phyloP scores from a whole-genome alignment of 2,113 vertebrate species.

The Monopterus albus region DNA sequence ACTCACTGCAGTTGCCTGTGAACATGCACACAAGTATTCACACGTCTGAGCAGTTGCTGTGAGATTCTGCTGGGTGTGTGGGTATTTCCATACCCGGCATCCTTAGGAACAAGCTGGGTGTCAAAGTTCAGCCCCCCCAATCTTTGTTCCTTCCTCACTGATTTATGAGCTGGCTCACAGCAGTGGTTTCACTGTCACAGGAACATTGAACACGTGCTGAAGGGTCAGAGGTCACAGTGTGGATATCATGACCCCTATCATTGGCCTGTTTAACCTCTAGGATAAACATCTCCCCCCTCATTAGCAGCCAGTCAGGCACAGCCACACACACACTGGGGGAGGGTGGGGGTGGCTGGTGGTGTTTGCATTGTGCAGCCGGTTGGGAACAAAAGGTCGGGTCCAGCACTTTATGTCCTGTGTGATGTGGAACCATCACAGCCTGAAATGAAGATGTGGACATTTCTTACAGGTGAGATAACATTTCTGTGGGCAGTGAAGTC shows the following conservation, averaged over 20 bases:
- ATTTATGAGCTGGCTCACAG: slow-evolving; percentile 83
- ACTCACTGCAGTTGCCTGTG: neutral
- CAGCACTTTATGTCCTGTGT: neutral
- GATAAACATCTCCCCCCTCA: slow-evolving; percentile 91
- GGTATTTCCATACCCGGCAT: neutral
- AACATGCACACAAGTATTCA: slow-evolving; percentile 11
- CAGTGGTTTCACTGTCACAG: slow-evolving; percentile 85
- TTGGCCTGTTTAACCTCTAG: slow-evolving; percentile 94
- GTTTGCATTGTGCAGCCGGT: neutral
- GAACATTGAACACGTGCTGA: slow-evolving; percentile 88
- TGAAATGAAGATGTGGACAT: slow-evolving; percentile 37
- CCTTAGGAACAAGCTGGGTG: slow-evolving; percentile 76
- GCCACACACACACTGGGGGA: neutral
- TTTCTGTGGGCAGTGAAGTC: slow-evolving; percentile 57
- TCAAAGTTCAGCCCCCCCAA: slow-evolving; percentile 46
- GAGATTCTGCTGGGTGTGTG: neutral
- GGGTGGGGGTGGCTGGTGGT: neutral
- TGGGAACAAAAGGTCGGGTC: slow-evolving; percentile 41
- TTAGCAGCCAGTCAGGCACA: slow-evolving; percentile 75
- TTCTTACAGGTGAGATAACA: slow-evolving; percentile 59
- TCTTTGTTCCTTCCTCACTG: slow-evolving; percentile 65
- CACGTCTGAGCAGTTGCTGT: neutral
- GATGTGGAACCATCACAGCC: slow-evolving; percentile 30
- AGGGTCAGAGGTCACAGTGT: slow-evolving; percentile 93
- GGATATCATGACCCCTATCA: slow-evolving; percentile 90